Conservation (phyloP, 2,113 vertebrate genomes). For the Centropus bengalensis region DNA sequence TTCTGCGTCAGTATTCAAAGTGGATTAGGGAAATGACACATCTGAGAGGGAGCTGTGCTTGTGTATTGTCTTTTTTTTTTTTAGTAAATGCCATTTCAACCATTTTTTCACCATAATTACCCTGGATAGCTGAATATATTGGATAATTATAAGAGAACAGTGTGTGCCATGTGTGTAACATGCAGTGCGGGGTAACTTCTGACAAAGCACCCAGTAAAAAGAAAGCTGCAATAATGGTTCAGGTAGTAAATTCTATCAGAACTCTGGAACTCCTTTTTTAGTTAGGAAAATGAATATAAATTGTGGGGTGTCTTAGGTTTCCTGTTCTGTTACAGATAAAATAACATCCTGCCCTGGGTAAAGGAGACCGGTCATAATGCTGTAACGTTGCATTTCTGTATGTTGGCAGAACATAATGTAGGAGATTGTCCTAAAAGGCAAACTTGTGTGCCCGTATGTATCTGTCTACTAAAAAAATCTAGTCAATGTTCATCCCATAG, state of each 20-base stretch:
- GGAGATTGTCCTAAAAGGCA: background rate
- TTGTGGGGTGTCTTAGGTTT: background rate
- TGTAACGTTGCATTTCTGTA: background rate
- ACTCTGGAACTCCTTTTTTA: background rate
- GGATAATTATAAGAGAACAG: background rate
- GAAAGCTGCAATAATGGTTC: background rate
- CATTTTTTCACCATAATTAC: background rate
- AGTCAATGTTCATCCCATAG: background rate
- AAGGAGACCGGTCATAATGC: background rate
- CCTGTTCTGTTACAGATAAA: background rate
- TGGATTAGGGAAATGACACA: background rate
- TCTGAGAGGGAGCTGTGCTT: background rate
- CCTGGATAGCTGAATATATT: background rate
- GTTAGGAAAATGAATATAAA: background rate
- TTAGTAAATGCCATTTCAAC: background rate
- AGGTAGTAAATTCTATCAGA: background rate
- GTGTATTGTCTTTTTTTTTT: background rate
- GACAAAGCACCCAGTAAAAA: background rate
- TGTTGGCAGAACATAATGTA: background rate
- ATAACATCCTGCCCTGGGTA: rapidly evolving
- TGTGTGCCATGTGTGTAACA: background rate
- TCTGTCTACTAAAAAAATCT: background rate
- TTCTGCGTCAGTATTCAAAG: background rate
- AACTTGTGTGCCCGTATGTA: background rate
- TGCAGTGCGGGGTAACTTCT: background rate